Base-by-base conservation (phyloP, 37 sponge, comb jelly and placozoan species). In the Geodia barretti region DNA sequence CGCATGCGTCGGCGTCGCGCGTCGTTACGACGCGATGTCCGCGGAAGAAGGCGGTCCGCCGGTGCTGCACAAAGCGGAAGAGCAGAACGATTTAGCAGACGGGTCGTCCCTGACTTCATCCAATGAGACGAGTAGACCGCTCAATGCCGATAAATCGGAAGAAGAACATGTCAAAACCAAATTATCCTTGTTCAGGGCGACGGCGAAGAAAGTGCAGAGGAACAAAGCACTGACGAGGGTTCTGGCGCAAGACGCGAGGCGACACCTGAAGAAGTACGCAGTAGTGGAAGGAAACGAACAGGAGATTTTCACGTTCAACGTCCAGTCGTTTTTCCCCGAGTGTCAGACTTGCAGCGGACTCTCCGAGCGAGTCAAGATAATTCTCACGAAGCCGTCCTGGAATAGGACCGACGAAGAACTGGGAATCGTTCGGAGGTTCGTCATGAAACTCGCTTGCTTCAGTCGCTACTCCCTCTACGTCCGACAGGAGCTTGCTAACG, bases 381-480 rank as follows among this genome's bases (percentile, higher is more conserved):
- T 93, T 33, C 90, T 93, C 58, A 62, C 62, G 62, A 85, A 86
- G 40, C 86, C 77, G 14, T 35, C 84, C 0, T 83, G 83, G 84
- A 9, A 26, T 36, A 71, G 94, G 35, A 83, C 63, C 23, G 78
- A 76, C 23, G 77, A 81, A 58, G 94, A 93, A 25, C 60, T 93
- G 19, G 30, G 39, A 21, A 76, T 72, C 38, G 54, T 93, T 1
- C 39, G 64, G 30, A 77, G 47, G 19, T 77, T 85, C 31, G 77
- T 76, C 21, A 73, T 68, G 35, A 61, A 66, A 4, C 68, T 95
- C 25, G 82, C 85, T 65, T 92, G 90, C 73, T 91, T 95, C 59
- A 66, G 75, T 26, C 80, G 76, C 34, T 95, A 95, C 64, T 62
- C 92, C 14, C 62, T 82, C n/a, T 71, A 83, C 31, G 83, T 95